Evolutionary conservation across 1,140 invertebrate genomes (phyloP).

Genomic region (Batillaria attramentaria): DNA sequence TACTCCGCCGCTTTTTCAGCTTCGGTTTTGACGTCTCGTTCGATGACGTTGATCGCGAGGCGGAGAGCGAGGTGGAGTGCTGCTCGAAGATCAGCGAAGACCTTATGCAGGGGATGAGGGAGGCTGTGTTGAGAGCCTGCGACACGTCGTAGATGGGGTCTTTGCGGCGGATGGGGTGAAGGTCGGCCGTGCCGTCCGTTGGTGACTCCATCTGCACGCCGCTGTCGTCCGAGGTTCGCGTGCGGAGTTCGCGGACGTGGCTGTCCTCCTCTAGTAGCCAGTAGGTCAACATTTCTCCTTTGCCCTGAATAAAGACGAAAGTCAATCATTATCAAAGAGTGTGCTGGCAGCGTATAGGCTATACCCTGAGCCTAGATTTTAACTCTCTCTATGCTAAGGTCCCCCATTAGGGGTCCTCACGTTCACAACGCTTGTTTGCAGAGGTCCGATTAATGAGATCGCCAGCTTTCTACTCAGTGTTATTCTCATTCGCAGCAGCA

Average conservation of each 20-base stretch:
- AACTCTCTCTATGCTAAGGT: too few species aligned
- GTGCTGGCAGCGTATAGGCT: too few species aligned
- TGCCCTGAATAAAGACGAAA: background rate
- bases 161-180: background rate
- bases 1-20: background rate
- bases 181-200: background rate
- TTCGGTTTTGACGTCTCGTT: background rate
- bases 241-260: slow-evolving; percentile 33
- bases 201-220: background rate
- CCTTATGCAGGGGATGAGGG: slow-evolving; percentile 5
- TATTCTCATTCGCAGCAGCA: too few species aligned
- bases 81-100: slow-evolving; percentile 19
- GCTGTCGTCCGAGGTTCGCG: slow-evolving; percentile 25
- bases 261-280: slow-evolving; percentile 64
- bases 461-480: too few species aligned
- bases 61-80: background rate
- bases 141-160: background rate
- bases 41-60: background rate
- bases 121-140: background rate
- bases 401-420: too few species aligned
- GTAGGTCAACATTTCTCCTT: slow-evolving; percentile 67
- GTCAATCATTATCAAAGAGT: too few species aligned
- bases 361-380: too few species aligned
- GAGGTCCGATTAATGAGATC: too few species aligned
- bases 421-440: too few species aligned